Evolutionary conservation across 35 echinoderm and acorn worm species (phyloP), one percentile per base, ranked within the genome.

Genomic region (Holothuria glaberrima): DNA sequence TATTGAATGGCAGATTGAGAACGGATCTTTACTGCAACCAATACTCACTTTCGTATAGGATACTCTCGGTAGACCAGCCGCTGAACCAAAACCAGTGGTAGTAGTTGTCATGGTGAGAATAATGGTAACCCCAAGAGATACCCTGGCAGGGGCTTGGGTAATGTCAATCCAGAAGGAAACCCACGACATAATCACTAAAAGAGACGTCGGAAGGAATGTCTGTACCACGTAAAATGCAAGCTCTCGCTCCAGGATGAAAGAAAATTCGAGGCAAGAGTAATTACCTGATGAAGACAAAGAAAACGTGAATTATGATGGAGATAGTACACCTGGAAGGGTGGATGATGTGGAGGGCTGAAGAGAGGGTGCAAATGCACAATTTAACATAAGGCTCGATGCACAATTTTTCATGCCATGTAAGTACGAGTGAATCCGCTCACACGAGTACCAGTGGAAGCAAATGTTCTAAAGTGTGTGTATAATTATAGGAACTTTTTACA

Each of bases 151-250:
- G 24, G 94, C 94, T 56, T 96, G 94, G 14, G 91, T 90, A 50
- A 96, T 93, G 48, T 96, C 94, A 32, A 96, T 96, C 94, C 94
- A 96, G 73, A 96, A 96, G 31, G 94, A 96, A 22, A 96, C 94
- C 94, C 94, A 96, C 0, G 91, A 92, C 48, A 96, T 96, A 27
- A 93, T 68, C 19, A 96, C 94, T 56, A 96, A 88, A 60, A 96
- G 88, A 45, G 87, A 80, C 30, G 80, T 92, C 25, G 94, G 94
- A 33, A 96, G 92, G 73, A 92, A 96, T 88, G 94, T 92, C 82
- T 96, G 94, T 2, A 96, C 81, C 38, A 96, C 88, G 66, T 96
- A 96, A 71, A 96, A 96, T 30, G 94, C 92, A 25, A 96, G 88
- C 82, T 96, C 94, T 17, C 94, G 76, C 14, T 80, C 75, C 35